Percentiles rank a stretch among this genome's conserved stretches.
These are phyloP conservation scores for Plagodis dolabraria DNA, from an alignment of 2,888 invertebrate genomes.

Conservation along the genomic window DNA sequence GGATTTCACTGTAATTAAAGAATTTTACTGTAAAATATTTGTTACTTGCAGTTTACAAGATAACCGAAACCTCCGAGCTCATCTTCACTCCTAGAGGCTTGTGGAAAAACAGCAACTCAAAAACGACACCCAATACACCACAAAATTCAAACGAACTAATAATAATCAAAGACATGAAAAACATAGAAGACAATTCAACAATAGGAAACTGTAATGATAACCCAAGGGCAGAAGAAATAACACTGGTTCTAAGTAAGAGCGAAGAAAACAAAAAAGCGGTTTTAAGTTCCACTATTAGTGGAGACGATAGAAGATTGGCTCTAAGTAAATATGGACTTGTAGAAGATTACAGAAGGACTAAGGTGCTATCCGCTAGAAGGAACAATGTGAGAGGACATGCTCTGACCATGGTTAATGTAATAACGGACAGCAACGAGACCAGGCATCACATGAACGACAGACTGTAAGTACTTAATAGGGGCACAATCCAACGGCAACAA, in stretches of 20 bases:
- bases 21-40: too few species aligned
- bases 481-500: too few species aligned
- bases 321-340: slow-evolving; percentile 49
- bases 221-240: slow-evolving; percentile 6
- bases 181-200: not conserved
- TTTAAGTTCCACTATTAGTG: slow-evolving; percentile 28
- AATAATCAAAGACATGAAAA: not conserved
- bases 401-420: slow-evolving; percentile 67
- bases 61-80: slow-evolving; percentile 54
- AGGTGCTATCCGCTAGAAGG: slow-evolving; percentile 57
- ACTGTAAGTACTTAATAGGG: slow-evolving; percentile 67
- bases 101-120: slow-evolving; percentile 46
- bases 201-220: not conserved
- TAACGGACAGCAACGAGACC: slow-evolving; percentile 72
- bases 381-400: slow-evolving; percentile 56
- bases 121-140: not conserved
- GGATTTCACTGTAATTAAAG: too few species aligned
- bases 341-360: slow-evolving; percentile 59
- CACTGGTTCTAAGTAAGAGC: slow-evolving; percentile 25
- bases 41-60: slow-evolving; percentile 65
- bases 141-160: not conserved
- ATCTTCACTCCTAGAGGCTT: slow-evolving; percentile 56
- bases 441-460: slow-evolving; percentile 68
- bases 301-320: slow-evolving; percentile 9
- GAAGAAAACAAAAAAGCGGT: slow-evolving; percentile 10